These are phyloP conservation scores for Danio kyathit DNA, from an alignment of 2,797 vertebrate species.

Conservation along the genomic window DNA sequence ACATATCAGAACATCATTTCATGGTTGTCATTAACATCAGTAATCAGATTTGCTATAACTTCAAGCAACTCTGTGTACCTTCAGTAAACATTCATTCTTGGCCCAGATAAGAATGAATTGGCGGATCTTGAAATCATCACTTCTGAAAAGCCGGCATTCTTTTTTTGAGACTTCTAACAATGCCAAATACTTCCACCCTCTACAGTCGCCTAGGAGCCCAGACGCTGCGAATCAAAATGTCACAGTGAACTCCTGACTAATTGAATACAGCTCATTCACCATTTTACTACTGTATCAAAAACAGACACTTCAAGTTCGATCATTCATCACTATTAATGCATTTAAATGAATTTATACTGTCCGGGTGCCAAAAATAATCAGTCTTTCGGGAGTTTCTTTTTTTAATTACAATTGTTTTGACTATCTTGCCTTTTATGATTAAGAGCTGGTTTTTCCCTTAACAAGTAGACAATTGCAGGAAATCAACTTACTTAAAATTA, in stretches of 20 bases:
- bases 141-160: slow-evolving; percentile 15
- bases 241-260: slow-evolving; percentile 14
- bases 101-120: slow-evolving; percentile 21
- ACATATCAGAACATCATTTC: slow-evolving; percentile 14
- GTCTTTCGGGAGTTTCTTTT: neutral
- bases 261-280: neutral
- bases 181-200: slow-evolving; percentile 13
- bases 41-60: slow-evolving; percentile 16
- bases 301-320: neutral
- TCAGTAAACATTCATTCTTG: slow-evolving; percentile 18
- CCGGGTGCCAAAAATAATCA: neutral
- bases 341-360: slow-evolving; percentile 11
- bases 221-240: neutral
- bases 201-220: neutral
- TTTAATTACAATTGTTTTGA: slow-evolving; percentile 1
- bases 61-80: neutral
- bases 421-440: slow-evolving; percentile 6
- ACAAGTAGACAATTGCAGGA: slow-evolving; percentile 47
- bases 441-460: slow-evolving; percentile 8
- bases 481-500: slow-evolving; percentile 32
- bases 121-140: slow-evolving; percentile 15
- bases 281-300: neutral
- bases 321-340: neutral
- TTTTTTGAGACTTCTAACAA: slow-evolving; percentile 16
- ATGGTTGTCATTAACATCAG: neutral